Evolutionary conservation across 2,797 vertebrate species (phyloP), one percentile per base, ranked within the genome.

Genomic region (Protonibea diacanthus): DNA sequence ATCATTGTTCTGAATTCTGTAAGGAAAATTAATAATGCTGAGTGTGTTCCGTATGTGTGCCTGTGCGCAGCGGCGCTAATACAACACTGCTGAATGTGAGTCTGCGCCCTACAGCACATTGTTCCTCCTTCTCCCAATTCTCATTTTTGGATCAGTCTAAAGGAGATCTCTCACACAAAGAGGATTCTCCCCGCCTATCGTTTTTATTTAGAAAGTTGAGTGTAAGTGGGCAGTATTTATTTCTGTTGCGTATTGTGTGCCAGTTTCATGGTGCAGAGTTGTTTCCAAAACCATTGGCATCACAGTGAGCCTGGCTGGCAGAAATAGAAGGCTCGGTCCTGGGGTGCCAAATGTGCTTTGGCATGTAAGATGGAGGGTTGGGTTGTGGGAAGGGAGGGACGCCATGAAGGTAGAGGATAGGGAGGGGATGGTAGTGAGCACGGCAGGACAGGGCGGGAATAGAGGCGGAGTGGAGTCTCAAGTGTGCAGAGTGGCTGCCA

Each of bases 211-310:
- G 64, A 83, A 93, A 91, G 87, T 92, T 91, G 82, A 87, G 83
- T 80, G 79, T 85, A 81, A 91, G 86, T 89, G 88, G 84, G 86
- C 88, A 90, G 66, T 71, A 61, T 75, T 85, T 38, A 38, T 38
- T 86, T 87, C 84, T 81, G 80, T 77, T 77, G 71, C 38, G 33
- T 76, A 70, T 23, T 44, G 65, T 71, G 86, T 87, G 90, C 92
- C 92, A 91, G 83, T 81, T 91, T 87, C 76, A 71, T 80, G 81
- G 80, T 48, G 82, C 29, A 21, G 44, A 33, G 71, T 76, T 85
- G 79, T 85, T 89, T 92, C 92, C 92, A 93, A 91, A 87, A 88
- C 71, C 73, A 81, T 84, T 92, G 92, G 92, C 94, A 90, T 83
- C 87, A 65, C 38, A 61, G 59, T 42, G 81, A 85, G 85, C 84